Evolutionary conservation across 37 sponge, comb jelly and placozoan genomes (phyloP).

Genomic region (Aphrocallistes beatrix): DNA sequence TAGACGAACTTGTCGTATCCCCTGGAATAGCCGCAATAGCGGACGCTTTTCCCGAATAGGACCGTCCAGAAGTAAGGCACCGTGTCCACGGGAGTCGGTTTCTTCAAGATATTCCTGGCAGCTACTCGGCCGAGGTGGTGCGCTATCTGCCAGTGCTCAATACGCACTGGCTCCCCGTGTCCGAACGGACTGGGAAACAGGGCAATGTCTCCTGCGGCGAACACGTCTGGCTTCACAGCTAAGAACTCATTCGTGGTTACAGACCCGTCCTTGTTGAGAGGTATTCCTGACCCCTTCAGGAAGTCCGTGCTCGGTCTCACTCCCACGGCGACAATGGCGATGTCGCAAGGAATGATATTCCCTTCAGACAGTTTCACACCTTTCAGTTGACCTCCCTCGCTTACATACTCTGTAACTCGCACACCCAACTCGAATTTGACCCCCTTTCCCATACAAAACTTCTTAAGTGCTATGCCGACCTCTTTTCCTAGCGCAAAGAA

Average conservation of each 20-base stretch:
- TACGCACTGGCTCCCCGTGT: conserved; percentile 39
- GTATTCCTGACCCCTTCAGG: conserved; percentile 54
- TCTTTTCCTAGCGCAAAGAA: conserved; percentile 10
- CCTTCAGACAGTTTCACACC: background rate
- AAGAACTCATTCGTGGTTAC: conserved; percentile 60
- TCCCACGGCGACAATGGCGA: conserved; percentile 27
- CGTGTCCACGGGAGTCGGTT: conserved; percentile 42
- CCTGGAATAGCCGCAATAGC: conserved; percentile 58
- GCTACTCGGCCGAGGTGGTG: conserved; percentile 76
- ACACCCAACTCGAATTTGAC: conserved; percentile 48
- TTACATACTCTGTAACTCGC: conserved; percentile 54
- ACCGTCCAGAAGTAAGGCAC: conserved; percentile 94
- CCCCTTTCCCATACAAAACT: conserved; percentile 74
- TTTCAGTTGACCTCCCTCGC: conserved; percentile 52
- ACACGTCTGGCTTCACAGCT: conserved; percentile 29
- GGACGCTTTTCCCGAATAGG: conserved; percentile 71
- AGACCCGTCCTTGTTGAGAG: conserved; percentile 52
- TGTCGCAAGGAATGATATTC: background rate
- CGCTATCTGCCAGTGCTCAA: conserved; percentile 93
- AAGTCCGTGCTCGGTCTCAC: conserved; percentile 70
- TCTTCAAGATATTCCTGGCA: conserved; percentile 68
- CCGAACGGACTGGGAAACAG: conserved; percentile 62
- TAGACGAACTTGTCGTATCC: conserved; percentile 55
- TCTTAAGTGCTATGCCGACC: background rate
- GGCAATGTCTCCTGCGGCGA: conserved; percentile 81